Evolutionary conservation across 2,888 invertebrate genomes (phyloP).

Genomic region (Cephalotes varians): DNA sequence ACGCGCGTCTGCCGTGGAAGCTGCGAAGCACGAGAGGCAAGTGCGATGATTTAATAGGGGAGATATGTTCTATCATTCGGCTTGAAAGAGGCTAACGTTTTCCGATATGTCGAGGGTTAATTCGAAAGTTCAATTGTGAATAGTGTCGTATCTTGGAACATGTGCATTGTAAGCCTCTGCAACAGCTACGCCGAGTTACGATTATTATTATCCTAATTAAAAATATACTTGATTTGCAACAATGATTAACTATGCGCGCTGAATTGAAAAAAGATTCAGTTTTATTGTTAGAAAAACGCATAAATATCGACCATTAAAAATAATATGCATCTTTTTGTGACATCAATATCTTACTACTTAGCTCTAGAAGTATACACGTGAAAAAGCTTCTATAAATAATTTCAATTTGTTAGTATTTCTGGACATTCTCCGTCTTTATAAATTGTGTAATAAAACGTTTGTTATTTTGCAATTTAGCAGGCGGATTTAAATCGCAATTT

Average conservation of each 20-base stretch:
- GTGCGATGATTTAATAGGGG: constrained; percentile 7
- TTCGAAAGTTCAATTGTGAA: constrained; percentile 16
- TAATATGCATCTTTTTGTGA: neutral
- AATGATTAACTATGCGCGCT: neutral
- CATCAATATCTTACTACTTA: neutral
- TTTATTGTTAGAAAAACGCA: neutral
- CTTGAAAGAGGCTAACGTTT: constrained; percentile 32
- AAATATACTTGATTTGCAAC: neutral
- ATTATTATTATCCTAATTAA: neutral
- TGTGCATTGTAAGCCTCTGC: neutral
- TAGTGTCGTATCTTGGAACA: neutral
- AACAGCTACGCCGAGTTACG: neutral
- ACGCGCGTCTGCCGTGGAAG: neutral
- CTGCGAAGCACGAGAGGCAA: neutral
- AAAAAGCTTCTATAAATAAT: neutral
- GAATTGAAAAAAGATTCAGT: neutral
- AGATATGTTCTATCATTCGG: neutral
- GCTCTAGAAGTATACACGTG: neutral
- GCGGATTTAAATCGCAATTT: neutral
- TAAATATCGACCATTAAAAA: neutral
- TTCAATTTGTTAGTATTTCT: neutral
- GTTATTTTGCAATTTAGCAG: neutral
- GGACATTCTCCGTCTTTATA: neutral
- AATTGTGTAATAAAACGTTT: neutral
- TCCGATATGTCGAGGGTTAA: constrained; percentile 29